A percentile compares a stretch with the other conserved stretches of the same genome.
phyloP scores from a whole-genome alignment of 2,797 vertebrate genomes.

The Babyrousa celebensis region DNA sequence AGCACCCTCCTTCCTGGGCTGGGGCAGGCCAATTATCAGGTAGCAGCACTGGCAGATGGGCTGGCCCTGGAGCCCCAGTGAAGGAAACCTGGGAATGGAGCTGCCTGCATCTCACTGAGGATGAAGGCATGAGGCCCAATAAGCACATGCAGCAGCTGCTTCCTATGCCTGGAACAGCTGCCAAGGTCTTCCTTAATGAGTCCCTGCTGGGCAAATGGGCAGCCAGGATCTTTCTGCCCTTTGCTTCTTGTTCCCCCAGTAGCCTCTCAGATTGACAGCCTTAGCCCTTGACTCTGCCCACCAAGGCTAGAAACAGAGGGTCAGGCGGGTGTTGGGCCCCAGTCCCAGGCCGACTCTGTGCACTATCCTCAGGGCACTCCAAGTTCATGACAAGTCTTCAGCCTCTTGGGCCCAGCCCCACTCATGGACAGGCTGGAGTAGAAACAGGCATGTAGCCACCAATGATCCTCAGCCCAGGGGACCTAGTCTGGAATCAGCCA shows the following conservation, averaged over 20 bases:
- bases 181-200: constrained; percentile 72
- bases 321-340: not conserved
- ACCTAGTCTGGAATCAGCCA: not conserved
- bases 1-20: not conserved
- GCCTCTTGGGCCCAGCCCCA: not conserved
- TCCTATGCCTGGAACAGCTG: constrained; percentile 80
- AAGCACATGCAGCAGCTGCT: constrained; percentile 82
- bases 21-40: constrained; percentile 51
- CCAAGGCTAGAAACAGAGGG: not conserved
- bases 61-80: constrained; percentile 22
- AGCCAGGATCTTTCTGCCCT: not conserved
- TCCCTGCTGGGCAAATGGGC: not conserved
- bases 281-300: constrained; percentile 9
- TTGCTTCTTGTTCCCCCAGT: not conserved
- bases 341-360: not conserved
- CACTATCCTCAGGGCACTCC: not conserved
- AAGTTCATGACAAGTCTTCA: not conserved
- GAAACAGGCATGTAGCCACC: not conserved
- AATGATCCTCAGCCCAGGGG: not conserved
- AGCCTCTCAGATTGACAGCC: not conserved
- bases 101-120: not conserved
- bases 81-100: constrained; percentile 39
- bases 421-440: not conserved
- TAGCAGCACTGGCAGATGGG: constrained; percentile 49
- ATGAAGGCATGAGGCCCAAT: not conserved